Conservation (phyloP, 2,888 invertebrate species). For the Amphipyra tragopoginis region DNA sequence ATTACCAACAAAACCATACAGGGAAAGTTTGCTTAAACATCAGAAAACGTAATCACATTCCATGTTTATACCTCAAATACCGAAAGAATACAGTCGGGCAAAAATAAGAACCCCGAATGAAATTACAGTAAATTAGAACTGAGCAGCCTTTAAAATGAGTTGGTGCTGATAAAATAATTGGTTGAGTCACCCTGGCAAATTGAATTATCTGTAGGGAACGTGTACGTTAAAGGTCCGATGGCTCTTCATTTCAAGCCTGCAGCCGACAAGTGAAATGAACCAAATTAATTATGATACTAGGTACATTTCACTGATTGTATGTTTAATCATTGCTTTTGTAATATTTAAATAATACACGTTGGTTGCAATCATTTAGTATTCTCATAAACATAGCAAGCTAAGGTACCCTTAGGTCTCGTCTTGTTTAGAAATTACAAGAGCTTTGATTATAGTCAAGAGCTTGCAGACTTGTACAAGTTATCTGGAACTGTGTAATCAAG, state of each 20-base stretch:
- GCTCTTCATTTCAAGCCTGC: slow-evolving; percentile 61
- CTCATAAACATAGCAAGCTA: too few species aligned
- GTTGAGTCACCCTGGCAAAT: slow-evolving; percentile 61
- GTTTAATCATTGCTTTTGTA: too few species aligned
- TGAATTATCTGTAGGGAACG: slow-evolving; percentile 61
- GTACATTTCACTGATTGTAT: slow-evolving; percentile 6
- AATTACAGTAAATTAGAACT: slow-evolving; percentile 64
- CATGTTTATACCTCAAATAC: slow-evolving; percentile 48
- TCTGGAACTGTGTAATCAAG: too few species aligned
- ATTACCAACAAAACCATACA: slow-evolving; percentile 17
- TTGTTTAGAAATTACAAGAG: too few species aligned
- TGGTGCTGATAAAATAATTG: slow-evolving; percentile 64
- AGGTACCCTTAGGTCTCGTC: too few species aligned
- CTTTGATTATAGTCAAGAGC: too few species aligned
- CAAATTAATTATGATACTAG: slow-evolving; percentile 58
- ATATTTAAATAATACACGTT: background rate
- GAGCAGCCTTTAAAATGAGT: slow-evolving; percentile 61
- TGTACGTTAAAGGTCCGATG: slow-evolving; percentile 55
- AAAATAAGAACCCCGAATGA: slow-evolving; percentile 57
- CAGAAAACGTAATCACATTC: slow-evolving; percentile 47
- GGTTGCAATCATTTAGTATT: too few species aligned
- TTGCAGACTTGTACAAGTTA: too few species aligned
- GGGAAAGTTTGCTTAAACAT: slow-evolving; percentile 41
- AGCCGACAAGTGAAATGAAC: slow-evolving; percentile 59
- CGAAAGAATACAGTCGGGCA: too few species aligned